Base-by-base conservation (phyloP, 2,797 vertebrate species). In the Eurystomus glaucurus region DNA sequence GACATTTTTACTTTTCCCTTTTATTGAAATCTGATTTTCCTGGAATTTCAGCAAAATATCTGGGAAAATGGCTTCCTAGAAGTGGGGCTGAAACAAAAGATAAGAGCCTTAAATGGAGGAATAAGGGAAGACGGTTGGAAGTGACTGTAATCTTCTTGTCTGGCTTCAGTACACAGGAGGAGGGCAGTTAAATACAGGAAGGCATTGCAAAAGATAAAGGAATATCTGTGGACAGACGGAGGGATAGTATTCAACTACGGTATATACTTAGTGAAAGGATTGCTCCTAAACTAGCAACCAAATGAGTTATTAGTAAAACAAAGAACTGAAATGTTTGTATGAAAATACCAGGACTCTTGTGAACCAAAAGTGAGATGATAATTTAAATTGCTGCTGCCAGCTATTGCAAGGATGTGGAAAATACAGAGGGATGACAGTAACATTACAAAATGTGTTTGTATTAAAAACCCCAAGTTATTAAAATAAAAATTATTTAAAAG, bases 111-210 rank as follows among this genome's bases (percentile, higher is more conserved):
- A 92, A 94, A 92, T 61, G 74, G 88, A 92, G 72, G 81, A 95
- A 95, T 88, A 96, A 90, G 83, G 74, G 51, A 94, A 92, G 95
- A 85, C 83, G 79, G 90, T 93, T 95, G 90, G 95, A 96, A 96
- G 83, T 89, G 77, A 92, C 90, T 95, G 80, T 95, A 92, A 94
- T 93, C 91, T 96, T 93, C 90, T 95, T 95, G 77, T 92, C 90
- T 82, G 88, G 80, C 70, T 89, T 90, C 86, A 86, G 45, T 81
- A 92, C 95, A 33, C 88, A 93, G 88, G 90, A 96, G 93, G 90
- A 94, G 93, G 77, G 92, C 93, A 92, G 66, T 79, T 96, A 87
- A 85, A 82, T 89, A 88, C 70, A 82, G 78, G 58, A 94, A 90
- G 85, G 83, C 74, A 82, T 87, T 95, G 90, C 61, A 86, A 86